Evolutionary conservation across 2,113 vertebrate species (phyloP).

Genomic region (Psittacus erithacus): DNA sequence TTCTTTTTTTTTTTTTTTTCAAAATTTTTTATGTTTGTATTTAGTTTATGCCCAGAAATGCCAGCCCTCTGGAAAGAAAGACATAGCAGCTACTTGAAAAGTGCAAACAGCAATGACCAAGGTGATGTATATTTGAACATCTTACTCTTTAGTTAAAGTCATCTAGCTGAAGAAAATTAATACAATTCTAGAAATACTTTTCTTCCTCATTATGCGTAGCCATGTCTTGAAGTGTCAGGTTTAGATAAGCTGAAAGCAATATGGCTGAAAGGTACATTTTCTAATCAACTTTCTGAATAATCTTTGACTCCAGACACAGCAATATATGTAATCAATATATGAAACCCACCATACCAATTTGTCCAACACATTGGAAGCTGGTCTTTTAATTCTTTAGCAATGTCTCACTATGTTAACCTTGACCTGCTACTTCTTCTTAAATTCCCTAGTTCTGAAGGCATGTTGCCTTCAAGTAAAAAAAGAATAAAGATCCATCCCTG

Average conservation of each 20-base stretch:
- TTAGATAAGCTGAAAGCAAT: constrained; percentile 64
- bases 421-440: background rate
- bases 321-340: constrained; percentile 52
- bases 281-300: constrained; percentile 62
- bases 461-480: background rate
- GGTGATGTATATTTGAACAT: background rate
- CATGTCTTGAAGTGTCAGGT: constrained; percentile 7
- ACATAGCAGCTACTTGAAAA: background rate
- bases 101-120: background rate
- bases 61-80: background rate
- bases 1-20: background rate
- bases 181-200: constrained; percentile 33
- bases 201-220: background rate
- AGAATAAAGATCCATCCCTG: background rate
- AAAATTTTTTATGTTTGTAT: background rate
- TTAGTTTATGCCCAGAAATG: background rate
- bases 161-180: constrained; percentile 45
- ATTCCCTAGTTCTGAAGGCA: background rate
- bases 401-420: constrained; percentile 13
- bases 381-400: constrained; percentile 47
- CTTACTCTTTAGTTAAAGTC: constrained; percentile 19
- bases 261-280: constrained; percentile 58
- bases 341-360: constrained; percentile 38
- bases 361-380: background rate
- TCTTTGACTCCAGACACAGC: constrained; percentile 39